phyloP scores from a whole-genome alignment of 2,113 vertebrate genomes.

The Hypomesus transpacificus region DNA sequence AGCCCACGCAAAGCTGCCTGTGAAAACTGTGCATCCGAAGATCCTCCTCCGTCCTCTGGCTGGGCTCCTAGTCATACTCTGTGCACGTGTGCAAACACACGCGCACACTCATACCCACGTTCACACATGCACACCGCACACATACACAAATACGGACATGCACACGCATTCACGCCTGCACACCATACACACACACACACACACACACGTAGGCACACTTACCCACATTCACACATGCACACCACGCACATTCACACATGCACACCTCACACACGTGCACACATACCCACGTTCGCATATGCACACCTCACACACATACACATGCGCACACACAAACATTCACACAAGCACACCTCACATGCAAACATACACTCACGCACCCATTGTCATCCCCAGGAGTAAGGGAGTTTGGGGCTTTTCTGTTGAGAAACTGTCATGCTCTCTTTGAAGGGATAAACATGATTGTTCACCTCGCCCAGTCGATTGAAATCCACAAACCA shows the following conservation, averaged over 20 bases:
- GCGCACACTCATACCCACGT: slow-evolving; percentile 18
- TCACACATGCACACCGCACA: slow-evolving; percentile 16
- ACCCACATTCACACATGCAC: slow-evolving; percentile 8
- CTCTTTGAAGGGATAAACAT: too few species aligned
- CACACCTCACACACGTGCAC: neutral
- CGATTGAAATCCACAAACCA: too few species aligned
- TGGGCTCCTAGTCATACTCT: slow-evolving; percentile 54
- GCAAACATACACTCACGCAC: neutral
- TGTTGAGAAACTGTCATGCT: too few species aligned
- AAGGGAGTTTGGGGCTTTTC: too few species aligned
- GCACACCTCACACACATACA: slow-evolving; percentile 5
- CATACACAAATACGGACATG: neutral
- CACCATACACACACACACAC: neutral
- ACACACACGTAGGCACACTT: slow-evolving; percentile 12
- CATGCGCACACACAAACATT: neutral
- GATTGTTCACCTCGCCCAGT: too few species aligned
- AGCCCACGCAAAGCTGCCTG: slow-evolving; percentile 58
- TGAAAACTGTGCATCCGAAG: slow-evolving; percentile 42
- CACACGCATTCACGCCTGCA: neutral
- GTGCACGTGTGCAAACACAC: neutral
- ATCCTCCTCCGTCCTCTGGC: slow-evolving; percentile 57
- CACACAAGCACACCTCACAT: slow-evolving; percentile 8
- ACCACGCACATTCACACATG: slow-evolving; percentile 4
- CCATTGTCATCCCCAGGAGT: too few species aligned
- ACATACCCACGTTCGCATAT: slow-evolving; percentile 21